phyloP scores from a whole-genome alignment of 2,888 invertebrate species.

The Anodontia alba region DNA sequence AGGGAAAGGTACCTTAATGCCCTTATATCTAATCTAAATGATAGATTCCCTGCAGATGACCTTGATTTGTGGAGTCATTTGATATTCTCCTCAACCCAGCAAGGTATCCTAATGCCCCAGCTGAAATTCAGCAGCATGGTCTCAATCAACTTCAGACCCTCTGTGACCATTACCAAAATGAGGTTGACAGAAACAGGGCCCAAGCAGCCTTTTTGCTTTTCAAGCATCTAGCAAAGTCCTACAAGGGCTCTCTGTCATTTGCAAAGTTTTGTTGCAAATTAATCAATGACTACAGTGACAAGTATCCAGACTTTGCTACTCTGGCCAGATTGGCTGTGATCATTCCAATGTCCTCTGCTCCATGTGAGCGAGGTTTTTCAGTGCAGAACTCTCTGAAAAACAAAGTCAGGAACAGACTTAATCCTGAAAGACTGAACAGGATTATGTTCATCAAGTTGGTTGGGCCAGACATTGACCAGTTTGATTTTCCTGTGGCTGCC shows the following conservation, averaged over 20 bases:
- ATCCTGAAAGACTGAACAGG: no score
- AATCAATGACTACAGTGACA: conserved; percentile 26
- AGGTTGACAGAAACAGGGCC: conserved; percentile 27
- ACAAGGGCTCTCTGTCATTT: conserved; percentile 31
- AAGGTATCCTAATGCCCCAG: conserved; percentile 33
- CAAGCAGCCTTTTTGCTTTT: conserved; percentile 35
- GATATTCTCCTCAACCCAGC: conserved; percentile 41
- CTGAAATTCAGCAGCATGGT: conserved; percentile 25
- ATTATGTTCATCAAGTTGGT: no score
- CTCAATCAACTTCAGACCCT: conserved; percentile 14
- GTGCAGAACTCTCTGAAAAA: no score
- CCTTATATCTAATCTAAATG: conserved; percentile 25
- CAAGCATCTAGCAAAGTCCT: conserved; percentile 32
- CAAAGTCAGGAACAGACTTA: no score
- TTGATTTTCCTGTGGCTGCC: no score
- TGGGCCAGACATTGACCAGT: no score
- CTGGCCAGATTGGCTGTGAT: conserved; percentile 41
- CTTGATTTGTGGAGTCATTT: conserved; percentile 30
- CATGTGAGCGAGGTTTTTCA: conserved; percentile 59
- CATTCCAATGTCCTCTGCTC: conserved; percentile 52
- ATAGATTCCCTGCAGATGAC: conserved; percentile 33
- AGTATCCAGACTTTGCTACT: conserved; percentile 38
- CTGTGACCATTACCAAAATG: neutral
- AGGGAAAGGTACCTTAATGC: conserved; percentile 28
- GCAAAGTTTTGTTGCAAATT: conserved; percentile 32